Evolutionary conservation across 2,113 vertebrate genomes (phyloP), one percentile per base, ranked within the genome.

Genomic region (Microtus pennsylvanicus): DNA sequence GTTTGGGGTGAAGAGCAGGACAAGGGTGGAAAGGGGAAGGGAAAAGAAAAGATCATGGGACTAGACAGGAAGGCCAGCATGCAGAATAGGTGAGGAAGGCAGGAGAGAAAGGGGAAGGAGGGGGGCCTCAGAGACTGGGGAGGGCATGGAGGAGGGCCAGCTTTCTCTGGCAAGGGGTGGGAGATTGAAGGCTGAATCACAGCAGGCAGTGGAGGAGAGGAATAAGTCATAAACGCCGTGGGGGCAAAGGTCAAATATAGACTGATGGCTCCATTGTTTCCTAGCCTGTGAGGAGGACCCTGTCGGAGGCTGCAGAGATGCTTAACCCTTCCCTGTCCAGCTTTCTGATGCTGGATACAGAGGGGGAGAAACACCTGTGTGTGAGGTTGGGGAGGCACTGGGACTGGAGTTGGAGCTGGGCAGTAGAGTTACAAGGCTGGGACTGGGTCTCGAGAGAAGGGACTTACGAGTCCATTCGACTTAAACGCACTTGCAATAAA

Each of bases 211-310:
- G 9, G 96, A 98, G 98, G 97, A 98, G 98, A 98, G 98, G 98
- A 98, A 98, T 98, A 98, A 99, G 98, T 98, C 98, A 98, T 98
- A 98, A 99, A 98, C 94, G 97, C 98, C 96, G 95, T 45, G 19
- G 91, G 98, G 98, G 98, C 98, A 99, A 98, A 98, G 98, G 98
- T 85, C 99, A 98, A 97, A 98, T 98, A 98, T 98, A 98, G 98
- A 99, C 97, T 98, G 98, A 98, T 98, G 96, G 98, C 98, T 97
- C 98, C 97, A 97, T 98, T 98, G 98, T 98, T 98, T 98, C 96
- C 91, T 5, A 92, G 98, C 98, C 98, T 94, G 90, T 83, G 97
- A 98, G 96, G 97, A 98, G 98, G 98, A 98, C 98, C 98, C 98
- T 98, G 97, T 96, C 89, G 93, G 95, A 94, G 95, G 96, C 96